Conservation (phyloP, 2,113 vertebrate genomes). For the Mastomys natalensis region DNA sequence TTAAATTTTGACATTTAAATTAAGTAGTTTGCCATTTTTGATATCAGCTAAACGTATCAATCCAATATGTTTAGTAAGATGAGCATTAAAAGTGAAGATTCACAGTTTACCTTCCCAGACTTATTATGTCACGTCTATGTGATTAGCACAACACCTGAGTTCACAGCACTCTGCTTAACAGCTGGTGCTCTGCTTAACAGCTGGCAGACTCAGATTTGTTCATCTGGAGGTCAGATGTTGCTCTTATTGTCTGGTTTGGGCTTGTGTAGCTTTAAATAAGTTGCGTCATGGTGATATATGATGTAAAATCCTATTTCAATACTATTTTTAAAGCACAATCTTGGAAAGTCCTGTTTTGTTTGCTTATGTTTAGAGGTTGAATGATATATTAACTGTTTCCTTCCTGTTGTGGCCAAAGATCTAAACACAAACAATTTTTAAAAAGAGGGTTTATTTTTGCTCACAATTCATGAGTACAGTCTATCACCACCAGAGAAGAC, state of each 20-base stretch:
- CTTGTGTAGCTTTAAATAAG: slow-evolving; percentile 35
- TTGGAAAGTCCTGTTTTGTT: not conserved
- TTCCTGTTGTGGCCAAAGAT: not conserved
- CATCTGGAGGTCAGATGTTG: not conserved
- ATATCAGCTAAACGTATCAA: slow-evolving; percentile 39
- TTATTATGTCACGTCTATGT: slow-evolving; percentile 53
- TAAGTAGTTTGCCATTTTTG: slow-evolving; percentile 52
- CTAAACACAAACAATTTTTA: not conserved
- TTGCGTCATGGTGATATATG: not conserved
- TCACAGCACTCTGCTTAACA: not conserved
- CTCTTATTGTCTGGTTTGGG: not conserved
- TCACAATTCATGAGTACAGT: not conserved
- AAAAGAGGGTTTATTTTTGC: not conserved
- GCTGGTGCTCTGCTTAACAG: not conserved
- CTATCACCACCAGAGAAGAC: not conserved
- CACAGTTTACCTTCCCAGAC: slow-evolving; percentile 55
- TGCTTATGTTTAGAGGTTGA: not conserved
- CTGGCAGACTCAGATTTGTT: not conserved
- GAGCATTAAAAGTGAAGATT: slow-evolving; percentile 49
- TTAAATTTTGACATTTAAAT: slow-evolving; percentile 54
- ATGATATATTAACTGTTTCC: not conserved
- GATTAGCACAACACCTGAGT: not conserved
- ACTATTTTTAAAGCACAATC: slow-evolving; percentile 25
- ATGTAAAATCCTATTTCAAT: not conserved
- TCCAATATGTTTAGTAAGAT: slow-evolving; percentile 17